A percentile compares a stretch with the other conserved stretches of the same genome.
These are phyloP conservation scores for Brachypalpus laphriformis DNA, from an alignment of 2,888 invertebrate genomes.

Conservation along the genomic window DNA sequence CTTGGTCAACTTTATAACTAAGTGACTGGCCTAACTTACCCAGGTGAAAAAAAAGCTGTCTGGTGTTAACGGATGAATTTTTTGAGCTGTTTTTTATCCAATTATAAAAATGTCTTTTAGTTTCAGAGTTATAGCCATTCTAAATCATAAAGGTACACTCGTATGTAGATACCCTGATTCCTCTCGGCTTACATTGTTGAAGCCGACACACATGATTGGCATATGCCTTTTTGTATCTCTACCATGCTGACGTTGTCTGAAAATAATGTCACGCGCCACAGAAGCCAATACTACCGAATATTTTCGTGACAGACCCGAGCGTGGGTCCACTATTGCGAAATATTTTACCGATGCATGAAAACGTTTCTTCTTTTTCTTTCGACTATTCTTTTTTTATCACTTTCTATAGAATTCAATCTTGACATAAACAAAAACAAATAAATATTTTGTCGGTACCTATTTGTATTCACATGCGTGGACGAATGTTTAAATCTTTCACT, in stretches of 20 bases:
- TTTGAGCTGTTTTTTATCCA: too few species aligned
- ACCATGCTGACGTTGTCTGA: neutral
- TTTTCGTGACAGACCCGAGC: neutral
- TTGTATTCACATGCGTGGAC: too few species aligned
- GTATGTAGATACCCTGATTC: neutral
- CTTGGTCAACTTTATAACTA: too few species aligned
- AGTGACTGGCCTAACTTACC: too few species aligned
- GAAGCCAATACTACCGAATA: neutral
- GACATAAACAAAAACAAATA: neutral
- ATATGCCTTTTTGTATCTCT: neutral
- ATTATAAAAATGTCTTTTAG: neutral
- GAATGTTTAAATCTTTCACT: too few species aligned
- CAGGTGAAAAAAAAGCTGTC: too few species aligned
- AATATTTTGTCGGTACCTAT: too few species aligned
- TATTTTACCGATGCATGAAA: neutral
- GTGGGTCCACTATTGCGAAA: neutral
- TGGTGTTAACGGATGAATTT: too few species aligned
- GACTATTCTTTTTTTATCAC: neutral
- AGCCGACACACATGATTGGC: neutral
- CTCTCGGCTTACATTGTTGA: neutral
- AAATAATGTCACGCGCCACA: neutral
- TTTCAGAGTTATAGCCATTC: too few species aligned
- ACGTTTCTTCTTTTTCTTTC: neutral
- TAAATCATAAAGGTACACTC: too few species aligned
- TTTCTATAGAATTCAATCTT: neutral